Evolutionary conservation across 2,113 vertebrate genomes (phyloP).

Genomic region (Esox niger): DNA sequence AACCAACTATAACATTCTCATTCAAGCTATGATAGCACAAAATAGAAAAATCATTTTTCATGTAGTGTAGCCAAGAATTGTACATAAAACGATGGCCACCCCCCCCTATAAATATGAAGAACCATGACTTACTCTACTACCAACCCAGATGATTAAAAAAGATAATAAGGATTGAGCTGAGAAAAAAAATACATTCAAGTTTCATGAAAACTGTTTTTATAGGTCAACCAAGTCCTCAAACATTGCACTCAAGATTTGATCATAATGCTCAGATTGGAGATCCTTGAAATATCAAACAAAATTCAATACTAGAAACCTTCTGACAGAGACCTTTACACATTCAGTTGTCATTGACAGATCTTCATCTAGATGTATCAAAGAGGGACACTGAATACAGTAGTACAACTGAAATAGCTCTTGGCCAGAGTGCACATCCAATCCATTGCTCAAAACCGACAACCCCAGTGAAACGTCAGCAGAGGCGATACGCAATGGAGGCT

Average conservation of each 20-base stretch:
- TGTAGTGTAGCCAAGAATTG: background rate
- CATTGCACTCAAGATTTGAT: background rate
- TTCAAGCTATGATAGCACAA: too few relatives aligned
- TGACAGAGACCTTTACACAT: background rate
- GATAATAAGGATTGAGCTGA: background rate
- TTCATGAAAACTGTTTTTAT: background rate
- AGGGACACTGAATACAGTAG: background rate
- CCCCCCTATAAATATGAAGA: too few relatives aligned
- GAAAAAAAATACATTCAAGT: background rate
- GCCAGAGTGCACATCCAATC: too few relatives aligned
- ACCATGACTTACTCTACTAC: background rate
- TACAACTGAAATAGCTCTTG: too few relatives aligned
- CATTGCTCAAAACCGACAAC: too few relatives aligned
- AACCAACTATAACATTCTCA: too few relatives aligned
- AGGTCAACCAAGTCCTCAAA: background rate
- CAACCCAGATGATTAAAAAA: background rate
- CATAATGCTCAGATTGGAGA: background rate
- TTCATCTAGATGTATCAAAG: constrained; percentile 6
- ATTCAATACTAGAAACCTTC: constrained; percentile 45
- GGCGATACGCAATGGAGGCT: too few relatives aligned
- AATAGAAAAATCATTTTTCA: background rate
- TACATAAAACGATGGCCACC: background rate
- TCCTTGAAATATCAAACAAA: too few relatives aligned
- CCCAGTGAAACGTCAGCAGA: too few relatives aligned
- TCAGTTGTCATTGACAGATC: background rate